Conservation (phyloP, 1,140 invertebrate species). For the Apis dorsata region DNA sequence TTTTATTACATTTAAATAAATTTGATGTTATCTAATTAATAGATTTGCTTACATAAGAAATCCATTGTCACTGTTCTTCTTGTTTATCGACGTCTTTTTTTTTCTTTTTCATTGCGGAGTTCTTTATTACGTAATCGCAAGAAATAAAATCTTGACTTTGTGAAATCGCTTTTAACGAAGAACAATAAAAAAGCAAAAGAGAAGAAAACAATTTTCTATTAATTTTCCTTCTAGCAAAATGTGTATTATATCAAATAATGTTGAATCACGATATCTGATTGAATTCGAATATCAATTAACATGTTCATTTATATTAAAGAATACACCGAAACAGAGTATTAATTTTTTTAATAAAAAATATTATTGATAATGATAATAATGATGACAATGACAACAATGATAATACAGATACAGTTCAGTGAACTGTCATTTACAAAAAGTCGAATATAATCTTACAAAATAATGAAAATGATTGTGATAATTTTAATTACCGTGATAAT, state of each 20-base stretch:
- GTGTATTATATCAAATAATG: slow-evolving; percentile 7
- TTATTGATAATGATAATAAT: slow-evolving; percentile 3
- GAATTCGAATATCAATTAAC: slow-evolving; percentile 1
- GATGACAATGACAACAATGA: background rate
- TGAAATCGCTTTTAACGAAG: slow-evolving; percentile 32
- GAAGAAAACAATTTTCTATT: slow-evolving; percentile 4
- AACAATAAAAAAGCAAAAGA: slow-evolving; percentile 7
- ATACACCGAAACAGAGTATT: slow-evolving; percentile 9
- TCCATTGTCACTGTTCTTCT: slow-evolving; percentile 44
- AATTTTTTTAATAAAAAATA: slow-evolving; percentile 31
- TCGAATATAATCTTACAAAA: background rate
- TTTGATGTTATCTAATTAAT: slow-evolving; percentile 54
- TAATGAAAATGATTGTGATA: slow-evolving; percentile 34
- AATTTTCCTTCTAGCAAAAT: slow-evolving; percentile 31
- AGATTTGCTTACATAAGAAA: slow-evolving; percentile 52
- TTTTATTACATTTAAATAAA: slow-evolving; percentile 59
- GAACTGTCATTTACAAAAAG: background rate
- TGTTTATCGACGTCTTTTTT: slow-evolving; percentile 32
- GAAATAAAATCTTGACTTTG: slow-evolving; percentile 13
- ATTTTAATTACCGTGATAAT: slow-evolving; percentile 26
- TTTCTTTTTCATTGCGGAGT: slow-evolving; percentile 58
- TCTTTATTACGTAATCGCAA: slow-evolving; percentile 56
- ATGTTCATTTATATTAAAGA: background rate
- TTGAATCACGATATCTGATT: background rate
- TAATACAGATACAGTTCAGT: background rate